Conservation (phyloP, 1,140 invertebrate species). For the Tribolium castaneum region DNA sequence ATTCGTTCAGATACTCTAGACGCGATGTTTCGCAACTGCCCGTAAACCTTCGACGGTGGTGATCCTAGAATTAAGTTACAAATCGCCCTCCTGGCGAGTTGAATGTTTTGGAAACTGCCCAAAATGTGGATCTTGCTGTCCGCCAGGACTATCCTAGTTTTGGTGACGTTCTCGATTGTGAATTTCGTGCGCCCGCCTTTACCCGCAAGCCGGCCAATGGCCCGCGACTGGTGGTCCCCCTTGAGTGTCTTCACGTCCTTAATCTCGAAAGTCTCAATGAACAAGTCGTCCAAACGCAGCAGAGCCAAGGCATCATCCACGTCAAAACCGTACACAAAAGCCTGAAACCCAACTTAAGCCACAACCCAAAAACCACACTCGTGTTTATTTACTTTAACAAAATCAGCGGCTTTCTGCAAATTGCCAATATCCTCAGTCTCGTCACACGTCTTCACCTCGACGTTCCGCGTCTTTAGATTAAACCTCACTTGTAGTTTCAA, state of each 20-base stretch:
- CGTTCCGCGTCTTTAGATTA: constrained; percentile 91
- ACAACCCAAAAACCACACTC: background rate
- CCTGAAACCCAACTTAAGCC: constrained; percentile 66
- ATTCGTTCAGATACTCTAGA: constrained; percentile 84
- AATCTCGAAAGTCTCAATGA: constrained; percentile 97
- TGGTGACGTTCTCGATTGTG: constrained; percentile 99
- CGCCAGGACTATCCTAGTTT: constrained; percentile 97
- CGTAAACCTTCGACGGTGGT: constrained; percentile 96
- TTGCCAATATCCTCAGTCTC: constrained; percentile 90
- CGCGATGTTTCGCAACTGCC: constrained; percentile 88
- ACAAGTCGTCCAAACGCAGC: constrained; percentile 95
- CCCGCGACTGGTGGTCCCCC: constrained; percentile 95
- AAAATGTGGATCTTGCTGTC: constrained; percentile 97
- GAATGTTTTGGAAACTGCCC: constrained; percentile 98
- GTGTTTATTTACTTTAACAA: constrained; percentile 79
- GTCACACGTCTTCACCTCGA: constrained; percentile 82
- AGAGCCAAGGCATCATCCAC: constrained; percentile 97
- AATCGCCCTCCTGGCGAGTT: constrained; percentile 93
- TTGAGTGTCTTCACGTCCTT: constrained; percentile 96
- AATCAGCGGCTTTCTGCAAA: constrained; percentile 98
- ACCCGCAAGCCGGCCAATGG: constrained; percentile 96
- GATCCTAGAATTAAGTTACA: constrained; percentile 98
- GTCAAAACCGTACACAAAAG: constrained; percentile 97
- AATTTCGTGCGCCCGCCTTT: constrained; percentile 98
- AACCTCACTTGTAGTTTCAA: constrained; percentile 94